These are phyloP conservation scores for Ephydatia muelleri DNA, from an alignment of 37 sponge, comb jelly and placozoan genomes.

Conservation along the genomic window DNA sequence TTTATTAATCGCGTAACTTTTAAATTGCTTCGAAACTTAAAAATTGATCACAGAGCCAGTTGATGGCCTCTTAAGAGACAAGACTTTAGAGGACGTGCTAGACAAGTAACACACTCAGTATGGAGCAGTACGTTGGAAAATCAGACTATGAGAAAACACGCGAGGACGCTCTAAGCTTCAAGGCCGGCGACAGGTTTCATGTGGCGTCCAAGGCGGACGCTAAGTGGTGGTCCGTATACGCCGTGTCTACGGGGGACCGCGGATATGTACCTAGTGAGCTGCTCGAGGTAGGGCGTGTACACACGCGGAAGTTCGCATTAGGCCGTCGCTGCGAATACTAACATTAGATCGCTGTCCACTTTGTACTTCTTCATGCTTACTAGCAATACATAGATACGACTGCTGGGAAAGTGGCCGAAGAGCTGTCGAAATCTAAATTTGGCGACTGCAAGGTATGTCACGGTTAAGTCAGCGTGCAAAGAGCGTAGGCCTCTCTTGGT, in stretches of 20 bases:
- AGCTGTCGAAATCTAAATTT: background rate
- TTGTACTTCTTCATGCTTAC: background rate
- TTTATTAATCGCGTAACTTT: background rate
- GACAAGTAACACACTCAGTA: background rate
- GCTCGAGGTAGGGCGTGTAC: constrained; percentile 37
- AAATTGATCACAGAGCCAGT: background rate
- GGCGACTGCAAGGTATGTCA: background rate
- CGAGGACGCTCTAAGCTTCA: constrained; percentile 63
- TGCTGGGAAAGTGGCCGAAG: background rate
- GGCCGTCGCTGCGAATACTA: no score
- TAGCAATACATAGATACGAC: background rate
- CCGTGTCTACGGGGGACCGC: constrained; percentile 30
- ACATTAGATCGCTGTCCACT: background rate
- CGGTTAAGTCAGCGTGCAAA: background rate
- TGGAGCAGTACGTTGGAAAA: constrained; percentile 53
- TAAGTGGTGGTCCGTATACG: constrained; percentile 67
- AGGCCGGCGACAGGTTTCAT: constrained; percentile 54
- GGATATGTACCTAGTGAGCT: constrained; percentile 63
- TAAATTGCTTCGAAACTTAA: background rate
- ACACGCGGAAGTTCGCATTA: background rate
- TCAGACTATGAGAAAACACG: constrained; percentile 70
- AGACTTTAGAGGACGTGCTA: background rate
- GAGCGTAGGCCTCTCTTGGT: background rate
- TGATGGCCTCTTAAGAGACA: background rate
- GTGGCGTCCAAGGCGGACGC: constrained; percentile 57